Conservation (phyloP, 2,113 vertebrate genomes). For the Psammodynastes pulverulentus region DNA sequence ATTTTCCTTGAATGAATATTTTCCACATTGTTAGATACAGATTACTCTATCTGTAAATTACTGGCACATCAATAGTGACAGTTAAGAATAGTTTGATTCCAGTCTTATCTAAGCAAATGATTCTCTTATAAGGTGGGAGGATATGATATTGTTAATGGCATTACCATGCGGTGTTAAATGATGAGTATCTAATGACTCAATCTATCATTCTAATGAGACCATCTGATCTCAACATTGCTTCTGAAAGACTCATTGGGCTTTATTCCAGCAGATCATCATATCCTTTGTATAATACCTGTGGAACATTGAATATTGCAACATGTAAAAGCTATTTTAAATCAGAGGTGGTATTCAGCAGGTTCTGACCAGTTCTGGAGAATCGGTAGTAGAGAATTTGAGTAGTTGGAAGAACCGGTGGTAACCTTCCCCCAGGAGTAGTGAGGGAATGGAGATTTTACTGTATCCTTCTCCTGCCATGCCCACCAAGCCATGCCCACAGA, state of each 20-base stretch:
- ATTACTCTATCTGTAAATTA: neutral
- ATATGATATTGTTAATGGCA: neutral
- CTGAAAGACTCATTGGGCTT: neutral
- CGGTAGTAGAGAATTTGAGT: too few relatives aligned
- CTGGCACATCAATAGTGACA: neutral
- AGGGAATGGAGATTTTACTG: too few relatives aligned
- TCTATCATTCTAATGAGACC: conserved; percentile 20
- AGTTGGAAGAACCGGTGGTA: too few relatives aligned
- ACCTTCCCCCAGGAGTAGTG: too few relatives aligned
- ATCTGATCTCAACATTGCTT: conserved; percentile 6
- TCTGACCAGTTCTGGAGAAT: too few relatives aligned
- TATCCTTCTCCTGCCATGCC: too few relatives aligned
- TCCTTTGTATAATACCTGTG: neutral
- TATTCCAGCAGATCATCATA: neutral
- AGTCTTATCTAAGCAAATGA: neutral
- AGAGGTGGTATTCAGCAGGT: too few relatives aligned
- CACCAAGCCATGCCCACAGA: too few relatives aligned
- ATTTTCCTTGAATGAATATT: neutral
- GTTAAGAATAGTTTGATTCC: conserved; percentile 24
- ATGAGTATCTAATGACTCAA: conserved; percentile 32
- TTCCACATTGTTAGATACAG: neutral
- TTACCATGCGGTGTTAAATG: neutral
- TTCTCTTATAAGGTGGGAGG: neutral
- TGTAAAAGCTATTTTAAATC: neutral
- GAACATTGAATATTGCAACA: neutral